These are phyloP conservation scores for Anolis sagrei DNA, from an alignment of 2,113 vertebrate species.

Conservation along the genomic window DNA sequence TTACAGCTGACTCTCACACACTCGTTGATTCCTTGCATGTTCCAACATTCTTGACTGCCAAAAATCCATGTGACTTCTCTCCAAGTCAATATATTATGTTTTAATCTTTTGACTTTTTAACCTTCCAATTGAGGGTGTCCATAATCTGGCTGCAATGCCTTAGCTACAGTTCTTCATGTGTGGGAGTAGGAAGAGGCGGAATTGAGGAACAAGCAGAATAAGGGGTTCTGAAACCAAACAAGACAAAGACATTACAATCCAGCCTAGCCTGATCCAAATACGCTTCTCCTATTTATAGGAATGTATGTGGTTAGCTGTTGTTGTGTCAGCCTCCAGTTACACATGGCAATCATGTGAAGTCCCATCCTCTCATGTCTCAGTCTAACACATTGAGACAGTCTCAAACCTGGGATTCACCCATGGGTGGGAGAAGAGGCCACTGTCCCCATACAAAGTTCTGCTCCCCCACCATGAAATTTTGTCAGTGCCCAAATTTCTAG, in stretches of 20 bases:
- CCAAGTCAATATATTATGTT: neutral
- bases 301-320: neutral
- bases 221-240: neutral
- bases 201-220: neutral
- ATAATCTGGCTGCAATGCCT: neutral
- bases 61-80: too few species aligned
- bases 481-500: too few species aligned
- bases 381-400: too few species aligned
- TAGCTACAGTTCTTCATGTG: neutral
- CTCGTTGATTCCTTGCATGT: too few species aligned
- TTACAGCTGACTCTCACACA: too few species aligned
- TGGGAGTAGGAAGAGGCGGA: neutral
- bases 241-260: neutral
- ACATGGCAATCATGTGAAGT: neutral
- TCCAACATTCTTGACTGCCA: too few species aligned
- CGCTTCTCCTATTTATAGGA: slow-evolving; percentile 3
- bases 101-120: too few species aligned
- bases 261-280: neutral
- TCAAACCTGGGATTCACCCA: too few species aligned
- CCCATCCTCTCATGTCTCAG: too few species aligned
- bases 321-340: neutral
- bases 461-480: too few species aligned
- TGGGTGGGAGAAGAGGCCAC: too few species aligned
- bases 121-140: neutral
- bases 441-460: too few species aligned